Base-by-base conservation (phyloP, 2,888 invertebrate species). In the Serrognathus titanus region DNA sequence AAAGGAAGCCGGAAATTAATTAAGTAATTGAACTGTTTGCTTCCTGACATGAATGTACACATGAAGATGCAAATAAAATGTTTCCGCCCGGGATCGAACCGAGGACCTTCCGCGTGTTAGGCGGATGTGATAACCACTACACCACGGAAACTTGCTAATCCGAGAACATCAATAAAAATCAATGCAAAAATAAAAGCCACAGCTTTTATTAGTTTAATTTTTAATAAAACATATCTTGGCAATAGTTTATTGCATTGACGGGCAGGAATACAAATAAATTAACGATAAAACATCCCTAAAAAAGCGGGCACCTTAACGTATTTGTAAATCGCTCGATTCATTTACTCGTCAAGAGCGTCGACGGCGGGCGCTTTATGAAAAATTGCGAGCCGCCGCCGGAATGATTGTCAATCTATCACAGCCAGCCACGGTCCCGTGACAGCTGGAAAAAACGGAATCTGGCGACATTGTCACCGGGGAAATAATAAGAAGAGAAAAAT, bases 61-160 rank as follows among this genome's bases (percentile, higher is more conserved):
- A 3, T 16, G 16, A 16, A 16, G 3, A 3, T 16, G 3, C 16
- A 31, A 31, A 31, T 5, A 31, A 31, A 59, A 71, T 87, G 88
- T 87, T 88, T 88, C 85, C 87, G 88, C 88, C 88, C 88, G 88
- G 88, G 88, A 86, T 89, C 88, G 88, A 89, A 89, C 89, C 87
- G 88, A 88, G 88, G 89, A 84, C 89, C 89, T 89, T 88, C 88
- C 88, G 89, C 89, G 89, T 89, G 89, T 89, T 88, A 89, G 88
- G 89, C 89, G 88, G 88, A 88, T 87, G 89, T 89, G 88, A 89
- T 89, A 89, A 89, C 89, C 89, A 87, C 89, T 89, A 88, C 88
- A 88, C 88, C 88, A 89, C 88, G 87, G 85, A 88, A 88, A 87
- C 87, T 5, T 31, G 6, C 16, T 16, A 16, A 16, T 16, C 16